Base-by-base conservation (phyloP, 2,888 invertebrate genomes). In the Operophtera brumata region DNA sequence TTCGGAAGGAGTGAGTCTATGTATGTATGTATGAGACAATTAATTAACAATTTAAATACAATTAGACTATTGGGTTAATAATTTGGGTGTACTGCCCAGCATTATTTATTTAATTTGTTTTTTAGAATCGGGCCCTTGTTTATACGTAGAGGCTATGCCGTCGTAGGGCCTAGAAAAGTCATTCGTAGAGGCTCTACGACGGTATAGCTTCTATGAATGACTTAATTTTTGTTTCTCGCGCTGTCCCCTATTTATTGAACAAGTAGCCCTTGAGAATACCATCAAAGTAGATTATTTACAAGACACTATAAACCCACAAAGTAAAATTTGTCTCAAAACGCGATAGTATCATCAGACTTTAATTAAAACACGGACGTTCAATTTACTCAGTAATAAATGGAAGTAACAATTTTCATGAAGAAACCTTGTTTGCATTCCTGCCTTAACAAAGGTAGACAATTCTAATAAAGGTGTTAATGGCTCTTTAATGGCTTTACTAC, bases 361-460 rank as follows among this genome's bases (percentile, higher is more conserved):
- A 65, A 67, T 67, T 65, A 61, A 59, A 56, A 47, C 46, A 44
- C 57, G 59, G 59, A 8, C 14, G 30, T 55, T 51, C 61, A 65
- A 65, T 65, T 59, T 48, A 51, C 57, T 53, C 47, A 12, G 46
- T 39, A 59, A 59, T 57, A 53, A 52, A 56, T 51, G 53, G 55
- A 35, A 2, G 7, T 9, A 41, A 57, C 30, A 25, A 51, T 47
- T 59, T 53, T 54, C 47, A 58, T 58, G 57, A 54, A 51, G 46
- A 50, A 40, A 57, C 47, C 50, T 60, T 54, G 62, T 64, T 65
- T 56, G 51, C 58, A 62, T 64, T 59, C 60, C 57, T 55, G 45
- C 43, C 34, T 42, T 59, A 51, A 57, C 54, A 44, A 54, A 55
- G 43, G 43, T 36, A 25, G 54, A 53, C 57, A 35, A 35, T 30